These are phyloP conservation scores for Spodoptera littoralis DNA, from an alignment of 2,888 invertebrate genomes.

Conservation along the genomic window DNA sequence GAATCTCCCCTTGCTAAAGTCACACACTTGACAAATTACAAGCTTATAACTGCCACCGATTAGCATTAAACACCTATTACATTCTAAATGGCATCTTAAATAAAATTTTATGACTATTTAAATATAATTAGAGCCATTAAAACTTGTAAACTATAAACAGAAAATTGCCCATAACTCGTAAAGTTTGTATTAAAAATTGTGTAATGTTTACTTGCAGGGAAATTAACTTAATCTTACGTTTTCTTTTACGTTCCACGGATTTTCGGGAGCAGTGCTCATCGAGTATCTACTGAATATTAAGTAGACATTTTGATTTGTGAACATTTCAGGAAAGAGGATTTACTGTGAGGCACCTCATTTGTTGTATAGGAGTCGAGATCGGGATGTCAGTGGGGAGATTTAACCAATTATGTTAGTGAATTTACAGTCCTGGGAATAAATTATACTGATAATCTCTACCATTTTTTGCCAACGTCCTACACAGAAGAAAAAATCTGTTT, in stretches of 20 bases:
- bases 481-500: not conserved
- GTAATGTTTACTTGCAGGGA: not conserved
- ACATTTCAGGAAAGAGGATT: conserved; percentile 25
- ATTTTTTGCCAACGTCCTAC: not conserved
- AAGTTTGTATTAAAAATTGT: conserved; percentile 1
- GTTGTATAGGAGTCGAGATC: conserved; percentile 1
- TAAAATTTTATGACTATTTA: conserved; percentile 21
- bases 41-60: conserved; percentile 18
- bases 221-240: not conserved
- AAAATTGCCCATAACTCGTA: conserved; percentile 5
- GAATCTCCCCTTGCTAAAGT: not conserved
- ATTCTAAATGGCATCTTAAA: conserved; percentile 12
- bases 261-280: not conserved
- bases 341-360: conserved; percentile 25
- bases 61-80: conserved; percentile 28
- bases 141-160: conserved; percentile 15
- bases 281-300: conserved; percentile 18
- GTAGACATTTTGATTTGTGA: conserved; percentile 31
- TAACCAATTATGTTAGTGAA: conserved; percentile 2
- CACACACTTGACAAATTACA: conserved; percentile 7
- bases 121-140: conserved; percentile 16
- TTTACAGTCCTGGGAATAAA: not conserved
- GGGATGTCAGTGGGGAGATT: not conserved
- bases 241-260: not conserved
- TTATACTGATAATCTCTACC: not conserved